Percentiles rank a stretch among this genome's conserved stretches.
phyloP scores from a whole-genome alignment of 2,888 invertebrate species.

The Ophonus ardosiacus region DNA sequence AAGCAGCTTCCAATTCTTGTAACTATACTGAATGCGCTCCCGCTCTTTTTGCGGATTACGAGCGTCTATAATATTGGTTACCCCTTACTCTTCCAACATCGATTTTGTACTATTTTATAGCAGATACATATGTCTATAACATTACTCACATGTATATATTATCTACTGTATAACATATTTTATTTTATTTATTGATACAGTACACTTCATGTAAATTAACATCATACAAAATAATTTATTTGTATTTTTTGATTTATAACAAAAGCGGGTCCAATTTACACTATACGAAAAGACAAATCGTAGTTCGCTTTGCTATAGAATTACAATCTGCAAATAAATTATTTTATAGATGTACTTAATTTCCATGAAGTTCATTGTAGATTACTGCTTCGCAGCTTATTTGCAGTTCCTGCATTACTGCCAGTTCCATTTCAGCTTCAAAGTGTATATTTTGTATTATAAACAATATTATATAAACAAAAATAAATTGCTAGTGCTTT shows the following conservation, averaged over 20 bases:
- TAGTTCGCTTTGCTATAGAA: slow-evolving; percentile 17
- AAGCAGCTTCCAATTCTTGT: slow-evolving; percentile 32
- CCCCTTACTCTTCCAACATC: slow-evolving; percentile 27
- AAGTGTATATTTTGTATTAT: slow-evolving; percentile 59
- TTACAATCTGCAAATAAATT: slow-evolving; percentile 3
- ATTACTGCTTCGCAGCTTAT: background rate
- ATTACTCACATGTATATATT: slow-evolving; percentile 28
- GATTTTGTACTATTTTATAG: slow-evolving; percentile 17
- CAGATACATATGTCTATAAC: slow-evolving; percentile 9
- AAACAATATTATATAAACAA: slow-evolving; percentile 44
- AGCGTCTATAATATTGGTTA: background rate
- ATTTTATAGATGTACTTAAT: slow-evolving; percentile 2
- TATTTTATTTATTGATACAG: slow-evolving; percentile 10
- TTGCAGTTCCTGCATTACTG: slow-evolving; percentile 22
- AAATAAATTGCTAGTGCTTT: slow-evolving; percentile 55
- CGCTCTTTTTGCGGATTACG: background rate
- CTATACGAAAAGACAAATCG: background rate
- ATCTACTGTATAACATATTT: slow-evolving; percentile 25
- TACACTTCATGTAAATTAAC: slow-evolving; percentile 17
- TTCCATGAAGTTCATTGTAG: slow-evolving; percentile 28
- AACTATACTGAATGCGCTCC: background rate
- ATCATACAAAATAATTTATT: slow-evolving; percentile 22
- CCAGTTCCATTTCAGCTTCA: slow-evolving; percentile 52
- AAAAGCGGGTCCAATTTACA: slow-evolving; percentile 31
- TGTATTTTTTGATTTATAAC: background rate